Evolutionary conservation across 1,140 invertebrate genomes (phyloP), one percentile per base, ranked within the genome.

Genomic region (Laupala kohalensis): DNA sequence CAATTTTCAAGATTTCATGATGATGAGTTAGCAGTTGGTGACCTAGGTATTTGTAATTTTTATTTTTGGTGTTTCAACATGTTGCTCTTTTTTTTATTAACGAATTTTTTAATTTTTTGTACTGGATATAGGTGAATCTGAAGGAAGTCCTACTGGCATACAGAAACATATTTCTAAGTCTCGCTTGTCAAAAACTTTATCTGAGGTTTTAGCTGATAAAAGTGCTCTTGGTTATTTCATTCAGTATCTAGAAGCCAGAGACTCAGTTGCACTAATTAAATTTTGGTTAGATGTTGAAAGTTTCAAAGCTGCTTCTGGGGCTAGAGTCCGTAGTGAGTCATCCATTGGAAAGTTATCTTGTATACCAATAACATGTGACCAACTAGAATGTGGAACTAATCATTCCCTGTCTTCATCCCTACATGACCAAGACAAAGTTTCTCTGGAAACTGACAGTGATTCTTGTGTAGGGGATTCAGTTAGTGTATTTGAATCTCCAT

Each of bases 261-360:
- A 86, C 73, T 81, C 79, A 3, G 76, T 86, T 19, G 74, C 82
- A 3, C 80, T 88, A 9, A 85, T 92, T 3, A 86, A 87, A 77
- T 91, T 90, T 78, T 92, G 87, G 86, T 77, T 91, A 71, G 90
- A 92, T 78, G 86, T 89, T 19, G 87, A 91, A 74, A 89, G 87
- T 76, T 86, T 91, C 67, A 81, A 82, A 26, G 28, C 67, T 25
- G 71, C 71, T 24, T 27, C 69, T 26, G 23, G 25, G 12, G 26
- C 75, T 73, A 76, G 71, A 75, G 73, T 72, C 69, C 5, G 29
- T 25, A 28, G 9, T 13, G 26, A 28, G 25, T 67, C 12, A 9
- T 28, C 23, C 6, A 62, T n/a, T 63, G 53, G 63, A 9, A 64
- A 63, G 13, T 25, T 27, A 12, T 27, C 64, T 1, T 25, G 23